These are phyloP conservation scores for Xanthia togata DNA, from an alignment of 2,888 invertebrate genomes.

Conservation along the genomic window DNA sequence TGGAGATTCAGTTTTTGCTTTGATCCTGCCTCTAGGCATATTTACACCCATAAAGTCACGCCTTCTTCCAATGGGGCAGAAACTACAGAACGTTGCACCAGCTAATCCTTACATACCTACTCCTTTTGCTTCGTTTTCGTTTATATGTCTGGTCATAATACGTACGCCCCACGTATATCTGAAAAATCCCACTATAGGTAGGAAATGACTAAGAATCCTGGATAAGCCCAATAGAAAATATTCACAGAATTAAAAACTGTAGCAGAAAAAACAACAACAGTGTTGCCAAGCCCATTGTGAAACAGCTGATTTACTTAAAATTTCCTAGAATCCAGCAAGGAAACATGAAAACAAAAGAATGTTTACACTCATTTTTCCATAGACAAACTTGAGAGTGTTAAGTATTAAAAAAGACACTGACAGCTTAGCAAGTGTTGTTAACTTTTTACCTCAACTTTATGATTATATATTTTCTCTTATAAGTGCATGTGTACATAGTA, in stretches of 20 bases:
- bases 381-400: slow-evolving; percentile 33
- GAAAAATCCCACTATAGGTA: background rate
- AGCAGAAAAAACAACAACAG: background rate
- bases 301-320: background rate
- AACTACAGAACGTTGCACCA: background rate
- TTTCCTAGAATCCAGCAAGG: slow-evolving; percentile 14
- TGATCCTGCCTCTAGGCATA: background rate
- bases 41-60: background rate
- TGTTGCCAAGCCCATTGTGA: background rate
- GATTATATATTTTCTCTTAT: background rate
- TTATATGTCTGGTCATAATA: background rate
- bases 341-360: slow-evolving; percentile 36
- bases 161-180: background rate
- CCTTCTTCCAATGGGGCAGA: background rate
- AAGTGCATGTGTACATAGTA: background rate
- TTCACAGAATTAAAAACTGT: background rate
- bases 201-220: background rate
- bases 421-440: background rate
- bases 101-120: no score
- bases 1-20: background rate
- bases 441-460: background rate
- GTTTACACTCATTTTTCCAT: slow-evolving; percentile 37
- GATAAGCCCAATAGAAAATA: background rate
- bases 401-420: slow-evolving; percentile 43
- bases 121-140: background rate